These are phyloP conservation scores for Neosilurus mollespiculum DNA, from an alignment of 2,797 vertebrate species.

Conservation along the genomic window DNA sequence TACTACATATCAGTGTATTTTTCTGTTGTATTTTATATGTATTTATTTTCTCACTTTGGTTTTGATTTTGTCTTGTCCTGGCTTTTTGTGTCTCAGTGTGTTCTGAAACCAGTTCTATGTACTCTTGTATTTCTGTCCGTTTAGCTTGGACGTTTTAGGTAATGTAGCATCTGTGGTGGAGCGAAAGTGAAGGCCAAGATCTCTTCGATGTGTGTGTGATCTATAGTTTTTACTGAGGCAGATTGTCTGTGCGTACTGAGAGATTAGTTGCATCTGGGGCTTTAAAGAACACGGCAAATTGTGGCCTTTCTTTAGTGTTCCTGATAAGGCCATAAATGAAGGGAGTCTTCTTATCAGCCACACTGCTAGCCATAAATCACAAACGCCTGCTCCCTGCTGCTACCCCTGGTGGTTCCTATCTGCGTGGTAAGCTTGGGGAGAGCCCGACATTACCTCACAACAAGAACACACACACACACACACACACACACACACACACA, in stretches of 20 bases:
- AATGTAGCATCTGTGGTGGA: slow-evolving; percentile 37
- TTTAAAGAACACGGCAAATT: slow-evolving; percentile 86
- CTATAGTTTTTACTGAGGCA: slow-evolving; percentile 76
- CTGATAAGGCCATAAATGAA: slow-evolving; percentile 85
- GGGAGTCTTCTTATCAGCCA: slow-evolving; percentile 81
- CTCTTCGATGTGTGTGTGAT: slow-evolving; percentile 77
- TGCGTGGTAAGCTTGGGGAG: slow-evolving; percentile 72
- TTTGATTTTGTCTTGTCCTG: slow-evolving; percentile 14
- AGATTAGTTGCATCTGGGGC: slow-evolving; percentile 83
- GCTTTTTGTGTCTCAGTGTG: not conserved
- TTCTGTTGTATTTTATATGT: not conserved
- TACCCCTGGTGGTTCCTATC: slow-evolving; percentile 81
- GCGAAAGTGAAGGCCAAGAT: slow-evolving; percentile 61
- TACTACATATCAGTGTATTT: not conserved
- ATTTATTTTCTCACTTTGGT: not conserved
- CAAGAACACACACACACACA: too few relatives aligned
- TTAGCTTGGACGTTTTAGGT: slow-evolving; percentile 41
- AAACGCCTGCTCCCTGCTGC: slow-evolving; percentile 74
- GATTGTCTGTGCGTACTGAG: slow-evolving; percentile 80
- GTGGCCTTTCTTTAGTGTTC: slow-evolving; percentile 82
- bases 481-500: slow-evolving; percentile 43
- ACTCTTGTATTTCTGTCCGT: slow-evolving; percentile 35
- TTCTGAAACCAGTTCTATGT: slow-evolving; percentile 24
- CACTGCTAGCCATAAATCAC: slow-evolving; percentile 84
- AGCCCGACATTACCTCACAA: slow-evolving; percentile 72